phyloP scores from a whole-genome alignment of 2,113 vertebrate species.

The Lophius piscatorius region DNA sequence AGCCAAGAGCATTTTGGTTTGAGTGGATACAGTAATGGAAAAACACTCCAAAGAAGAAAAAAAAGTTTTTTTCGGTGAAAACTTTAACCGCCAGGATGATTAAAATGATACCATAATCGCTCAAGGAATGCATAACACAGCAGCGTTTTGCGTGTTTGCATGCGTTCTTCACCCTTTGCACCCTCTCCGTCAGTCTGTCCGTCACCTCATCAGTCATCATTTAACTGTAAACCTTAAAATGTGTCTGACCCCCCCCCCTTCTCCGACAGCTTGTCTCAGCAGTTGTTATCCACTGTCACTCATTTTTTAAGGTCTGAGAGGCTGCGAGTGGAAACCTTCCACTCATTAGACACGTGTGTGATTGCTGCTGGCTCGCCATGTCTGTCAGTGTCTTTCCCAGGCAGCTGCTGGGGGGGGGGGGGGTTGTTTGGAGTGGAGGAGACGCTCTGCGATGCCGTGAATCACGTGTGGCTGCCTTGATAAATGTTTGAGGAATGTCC shows the following conservation, averaged over 20 bases:
- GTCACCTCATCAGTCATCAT: conserved; percentile 15
- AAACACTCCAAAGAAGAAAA: too few relatives aligned
- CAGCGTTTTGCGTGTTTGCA: neutral
- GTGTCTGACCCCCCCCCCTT: conserved; percentile 34
- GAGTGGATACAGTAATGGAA: too few relatives aligned
- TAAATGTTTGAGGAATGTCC: conserved; percentile 53
- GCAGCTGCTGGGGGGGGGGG: conserved; percentile 38
- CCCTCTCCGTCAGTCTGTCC: neutral
- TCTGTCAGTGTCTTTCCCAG: conserved; percentile 33
- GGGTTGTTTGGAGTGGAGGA: conserved; percentile 43
- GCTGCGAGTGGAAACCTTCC: neutral
- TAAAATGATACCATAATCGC: too few relatives aligned
- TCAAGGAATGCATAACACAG: neutral
- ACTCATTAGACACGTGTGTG: neutral
- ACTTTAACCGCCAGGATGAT: too few relatives aligned
- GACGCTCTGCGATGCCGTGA: conserved; percentile 50
- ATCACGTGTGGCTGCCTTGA: conserved; percentile 54
- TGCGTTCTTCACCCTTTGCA: neutral
- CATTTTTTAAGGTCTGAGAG: conserved; percentile 13
- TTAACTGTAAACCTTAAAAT: conserved; percentile 5
- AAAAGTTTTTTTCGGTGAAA: too few relatives aligned
- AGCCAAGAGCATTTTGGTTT: too few relatives aligned
- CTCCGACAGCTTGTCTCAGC: conserved; percentile 37
- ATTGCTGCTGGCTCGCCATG: conserved; percentile 33
- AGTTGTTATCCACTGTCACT: conserved; percentile 37